Evolutionary conservation across 2,113 vertebrate genomes (phyloP).

Genomic region (Vidua chalybeata): DNA sequence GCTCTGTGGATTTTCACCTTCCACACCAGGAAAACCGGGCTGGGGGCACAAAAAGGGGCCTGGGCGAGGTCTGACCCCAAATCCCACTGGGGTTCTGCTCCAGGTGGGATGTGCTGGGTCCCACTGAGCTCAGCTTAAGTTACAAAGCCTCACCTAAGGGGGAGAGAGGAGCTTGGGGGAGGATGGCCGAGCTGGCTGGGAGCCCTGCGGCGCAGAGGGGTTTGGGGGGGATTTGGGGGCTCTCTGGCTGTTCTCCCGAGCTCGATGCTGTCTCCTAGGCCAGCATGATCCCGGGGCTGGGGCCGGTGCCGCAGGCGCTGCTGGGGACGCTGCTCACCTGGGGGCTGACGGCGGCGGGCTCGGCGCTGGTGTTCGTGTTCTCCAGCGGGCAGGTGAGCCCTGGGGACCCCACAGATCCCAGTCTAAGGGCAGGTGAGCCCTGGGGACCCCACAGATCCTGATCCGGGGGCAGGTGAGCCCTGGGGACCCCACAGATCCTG

Average conservation of each 20-base stretch:
- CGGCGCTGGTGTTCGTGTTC: constrained; percentile 91
- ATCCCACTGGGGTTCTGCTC: too few species aligned
- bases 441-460: fast-evolving
- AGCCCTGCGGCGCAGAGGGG: not conserved
- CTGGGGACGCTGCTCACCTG: constrained; percentile 93
- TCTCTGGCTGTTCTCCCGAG: fast-evolving
- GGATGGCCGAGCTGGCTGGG: fast-evolving
- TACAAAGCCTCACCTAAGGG: fast-evolving
- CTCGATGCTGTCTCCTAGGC: not conserved
- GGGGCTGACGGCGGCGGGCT: constrained; percentile 90
- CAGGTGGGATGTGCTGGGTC: fast-evolving
- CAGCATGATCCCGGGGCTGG: constrained; percentile 86
- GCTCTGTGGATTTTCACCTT: fast-evolving
- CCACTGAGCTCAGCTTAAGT: fast-evolving
- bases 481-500: too few species aligned
- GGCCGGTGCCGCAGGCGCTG: constrained; percentile 84
- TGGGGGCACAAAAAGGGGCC: not conserved
- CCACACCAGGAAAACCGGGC: fast-evolving
- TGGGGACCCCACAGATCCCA: too few species aligned
- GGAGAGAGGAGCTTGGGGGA: fast-evolving
- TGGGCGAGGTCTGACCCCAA: not conserved
- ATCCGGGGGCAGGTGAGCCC: too few species aligned
- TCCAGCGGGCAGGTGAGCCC: constrained; percentile 85
- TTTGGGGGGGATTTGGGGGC: not conserved
- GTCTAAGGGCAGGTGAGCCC: not conserved